Base-by-base conservation (phyloP, 2,888 invertebrate genomes). In the Atrina japonica region DNA sequence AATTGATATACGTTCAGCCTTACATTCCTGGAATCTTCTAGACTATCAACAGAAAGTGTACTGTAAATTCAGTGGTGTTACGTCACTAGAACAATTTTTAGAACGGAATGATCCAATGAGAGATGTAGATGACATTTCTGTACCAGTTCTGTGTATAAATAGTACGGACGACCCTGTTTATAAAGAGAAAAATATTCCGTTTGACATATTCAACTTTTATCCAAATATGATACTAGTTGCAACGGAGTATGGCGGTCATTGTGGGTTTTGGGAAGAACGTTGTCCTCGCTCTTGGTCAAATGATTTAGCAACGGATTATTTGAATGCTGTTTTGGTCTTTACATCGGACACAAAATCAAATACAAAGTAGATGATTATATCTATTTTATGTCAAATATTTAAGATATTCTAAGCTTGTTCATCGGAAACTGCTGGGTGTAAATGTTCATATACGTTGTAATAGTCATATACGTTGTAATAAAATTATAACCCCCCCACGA, bases 201-300 rank as follows among this genome's bases (percentile, higher is more conserved):
- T 80, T 63, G 87, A 87, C 49, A 76, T 89, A n/a, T 89, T 87
- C 78, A 70, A 79, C 30, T 83, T 81, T 49, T 87, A 86, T 72
- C 88, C 88, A 1, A 87, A 89, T 66, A 82, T 88, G 65, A 68
- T 89, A 25, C 77, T 89, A 21, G 84, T 82, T 5, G 80, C 78
- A 1, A 81, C 88, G 1, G 81, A 84, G n/a, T 77, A 78, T 55
- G 89, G 89, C 9, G 89, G 89, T 1, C 89, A 89, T 66, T 88
- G 88, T 75, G 88, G 88, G 6, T 89, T 89, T 70, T 70, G 87
- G 25, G 86, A 89, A 58, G 77, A 81, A 7, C 59, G 77, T 1
- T 63, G 74, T 0, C 77, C 76, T 9, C 50, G 56, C 6, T 81
- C 82, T 2, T 87, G 86, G 86, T 82, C 86, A 2, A 81, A 83